Evolutionary conservation across 1,140 invertebrate genomes (phyloP).

Genomic region (Planococcus citri): DNA sequence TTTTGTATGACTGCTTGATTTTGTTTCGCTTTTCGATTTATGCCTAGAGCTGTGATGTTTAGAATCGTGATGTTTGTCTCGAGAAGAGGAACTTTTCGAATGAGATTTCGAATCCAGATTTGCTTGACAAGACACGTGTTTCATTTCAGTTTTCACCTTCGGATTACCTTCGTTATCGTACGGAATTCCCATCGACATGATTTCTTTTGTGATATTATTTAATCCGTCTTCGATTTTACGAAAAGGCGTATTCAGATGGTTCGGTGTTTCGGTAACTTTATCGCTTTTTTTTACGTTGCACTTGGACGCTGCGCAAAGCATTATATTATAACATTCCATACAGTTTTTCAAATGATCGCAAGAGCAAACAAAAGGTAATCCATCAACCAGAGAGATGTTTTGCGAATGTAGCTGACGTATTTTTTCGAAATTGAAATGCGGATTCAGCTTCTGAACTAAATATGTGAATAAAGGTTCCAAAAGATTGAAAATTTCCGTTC

Average conservation of each 20-base stretch:
- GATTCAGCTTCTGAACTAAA: background rate
- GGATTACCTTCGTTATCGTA: background rate
- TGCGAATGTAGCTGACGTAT: conserved; percentile 7
- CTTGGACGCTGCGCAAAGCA: background rate
- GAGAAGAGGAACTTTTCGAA: background rate
- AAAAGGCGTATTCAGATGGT: background rate
- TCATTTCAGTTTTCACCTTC: background rate
- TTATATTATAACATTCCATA: background rate
- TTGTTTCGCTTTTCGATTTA: background rate
- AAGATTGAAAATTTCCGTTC: conserved; percentile 9
- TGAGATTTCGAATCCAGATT: background rate
- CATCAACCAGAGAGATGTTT: background rate
- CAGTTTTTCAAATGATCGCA: background rate
- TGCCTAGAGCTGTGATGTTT: background rate
- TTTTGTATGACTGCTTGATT: background rate
- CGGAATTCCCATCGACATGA: background rate
- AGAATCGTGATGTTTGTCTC: background rate
- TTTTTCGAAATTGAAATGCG: conserved; percentile 12
- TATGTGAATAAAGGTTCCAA: background rate
- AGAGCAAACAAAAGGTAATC: background rate
- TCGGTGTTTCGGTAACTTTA: background rate
- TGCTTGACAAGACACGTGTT: background rate
- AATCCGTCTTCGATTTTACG: conserved; percentile 4
- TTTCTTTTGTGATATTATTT: background rate
- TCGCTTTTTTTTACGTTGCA: background rate